A percentile compares a stretch with the other conserved stretches of the same genome.
Conservation (phyloP, 2,888 invertebrate species). For the Orthosia gracilis region DNA sequence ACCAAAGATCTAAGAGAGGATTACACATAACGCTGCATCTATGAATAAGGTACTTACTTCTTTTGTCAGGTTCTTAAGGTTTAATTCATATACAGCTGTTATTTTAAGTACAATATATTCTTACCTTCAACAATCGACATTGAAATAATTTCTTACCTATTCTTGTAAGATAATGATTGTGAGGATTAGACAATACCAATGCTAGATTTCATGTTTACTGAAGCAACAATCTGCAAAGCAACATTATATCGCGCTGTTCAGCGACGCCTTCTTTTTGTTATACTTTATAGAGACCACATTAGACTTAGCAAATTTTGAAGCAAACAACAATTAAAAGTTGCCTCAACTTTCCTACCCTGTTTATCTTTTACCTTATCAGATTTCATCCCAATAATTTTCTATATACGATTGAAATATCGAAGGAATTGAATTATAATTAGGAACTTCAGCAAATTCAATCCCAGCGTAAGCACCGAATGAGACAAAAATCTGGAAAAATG, state of each 20-base stretch:
- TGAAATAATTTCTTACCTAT: not conserved
- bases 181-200: not conserved
- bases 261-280: not conserved
- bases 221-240: slow-evolving; percentile 45
- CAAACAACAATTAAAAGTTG: slow-evolving; percentile 46
- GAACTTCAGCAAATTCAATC: not conserved
- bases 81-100: too few relatives aligned
- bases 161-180: not conserved
- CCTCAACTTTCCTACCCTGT: slow-evolving; percentile 35
- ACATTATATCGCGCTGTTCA: slow-evolving; percentile 3
- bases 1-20: slow-evolving; percentile 2
- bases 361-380: slow-evolving; percentile 21
- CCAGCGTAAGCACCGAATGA: not conserved
- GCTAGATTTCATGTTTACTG: slow-evolving; percentile 22
- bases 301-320: slow-evolving; percentile 4
- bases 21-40: not conserved
- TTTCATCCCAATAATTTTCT: not conserved
- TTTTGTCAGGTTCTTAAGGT: not conserved
- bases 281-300: not conserved
- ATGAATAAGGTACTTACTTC: not conserved
- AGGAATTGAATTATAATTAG: not conserved
- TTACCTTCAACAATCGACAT: too few relatives aligned
- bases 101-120: too few relatives aligned
- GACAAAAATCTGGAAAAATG: slow-evolving; percentile 32
- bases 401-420: not conserved